Base-by-base conservation (phyloP, 2,888 invertebrate genomes). In the Notodonta ziczac region DNA sequence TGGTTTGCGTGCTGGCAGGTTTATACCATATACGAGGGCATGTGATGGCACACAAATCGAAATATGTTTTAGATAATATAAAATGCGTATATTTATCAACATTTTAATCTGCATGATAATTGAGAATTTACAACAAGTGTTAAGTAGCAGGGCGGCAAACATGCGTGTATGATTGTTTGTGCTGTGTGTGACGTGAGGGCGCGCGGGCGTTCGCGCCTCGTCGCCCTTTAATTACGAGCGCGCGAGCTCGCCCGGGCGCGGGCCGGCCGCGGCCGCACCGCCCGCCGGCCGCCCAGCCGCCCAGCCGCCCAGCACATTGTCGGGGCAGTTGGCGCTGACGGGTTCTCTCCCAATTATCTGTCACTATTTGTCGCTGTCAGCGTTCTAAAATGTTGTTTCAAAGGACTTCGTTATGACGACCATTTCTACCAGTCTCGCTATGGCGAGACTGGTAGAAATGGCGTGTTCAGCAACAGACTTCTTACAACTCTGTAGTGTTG, bases 181-280 rank as follows among this genome's bases (percentile, higher is more conserved):
- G 53, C 44, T 65, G 73, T 60, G 69, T 59, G 65, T 66, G 78
- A 74, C 75, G 74, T 70, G 70, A 81, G 84, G 73, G 77, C 65
- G 63, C 59, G 60, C 62, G 51, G 48, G 59, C 56, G 59, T 60
- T 61, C 64, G 70, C 81, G 84, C 82, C 63, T 78, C 79, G 78
- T 63, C 74, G 84, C 77, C 70, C 82, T 85, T 83, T 84, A 84
- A 85, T 83, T 84, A 71, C 52, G 13, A 32, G 9, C 52, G 32
- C 9, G 9, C 51, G 24, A 10, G 51, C 48, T 5, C 48, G 48
- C 13, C 9, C 16, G 7, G 50, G 8, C 16, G 16, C 32, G 12
- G 52, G 10, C 12, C 52, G 32, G 12, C 32, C 9, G 46, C 54
- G 9, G 12, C 39, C 2, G 24, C 24, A 24, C 24, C 24, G 24